phyloP scores from a whole-genome alignment of 2,888 invertebrate genomes.

The Cloeon dipterum region DNA sequence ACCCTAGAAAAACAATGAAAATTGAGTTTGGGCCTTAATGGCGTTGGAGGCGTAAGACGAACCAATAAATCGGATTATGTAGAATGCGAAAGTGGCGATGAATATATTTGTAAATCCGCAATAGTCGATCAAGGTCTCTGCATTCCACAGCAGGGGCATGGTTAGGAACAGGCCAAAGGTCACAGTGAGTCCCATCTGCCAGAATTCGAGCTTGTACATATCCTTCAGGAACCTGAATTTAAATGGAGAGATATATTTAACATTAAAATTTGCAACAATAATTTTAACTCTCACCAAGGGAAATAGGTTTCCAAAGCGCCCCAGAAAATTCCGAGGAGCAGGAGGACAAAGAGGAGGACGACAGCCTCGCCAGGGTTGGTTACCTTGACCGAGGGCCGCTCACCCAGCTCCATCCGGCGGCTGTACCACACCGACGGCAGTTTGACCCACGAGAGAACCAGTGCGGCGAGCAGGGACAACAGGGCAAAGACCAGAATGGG shows the following conservation, averaged over 20 bases:
- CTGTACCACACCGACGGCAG: not conserved
- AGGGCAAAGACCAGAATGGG: constrained; percentile 3
- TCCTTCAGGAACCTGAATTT: no score
- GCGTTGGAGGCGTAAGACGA: no score
- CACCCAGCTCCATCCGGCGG: not conserved
- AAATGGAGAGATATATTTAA: constrained; percentile 8
- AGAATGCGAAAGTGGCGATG: constrained; percentile 59
- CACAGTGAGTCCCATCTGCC: constrained; percentile 41
- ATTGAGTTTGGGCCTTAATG: no score
- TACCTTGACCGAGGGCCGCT: not conserved
- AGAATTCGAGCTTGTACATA: no score
- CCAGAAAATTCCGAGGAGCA: constrained; percentile 54
- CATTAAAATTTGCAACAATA: no score
- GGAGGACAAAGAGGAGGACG: constrained; percentile 40
- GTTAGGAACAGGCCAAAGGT: constrained; percentile 45
- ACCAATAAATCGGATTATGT: constrained; percentile 53
- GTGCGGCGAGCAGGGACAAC: constrained; percentile 1
- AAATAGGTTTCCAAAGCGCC: constrained; percentile 57
- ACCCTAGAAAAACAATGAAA: constrained; percentile 25
- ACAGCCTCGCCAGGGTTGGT: constrained; percentile 32
- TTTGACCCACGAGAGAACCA: not conserved
- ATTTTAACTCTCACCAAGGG: constrained; percentile 30
- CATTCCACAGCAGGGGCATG: constrained; percentile 45
- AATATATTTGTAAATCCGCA: constrained; percentile 63
- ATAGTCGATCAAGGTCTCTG: constrained; percentile 63